phyloP scores from a whole-genome alignment of 2,113 vertebrate species.

The Istiophorus platypterus region DNA sequence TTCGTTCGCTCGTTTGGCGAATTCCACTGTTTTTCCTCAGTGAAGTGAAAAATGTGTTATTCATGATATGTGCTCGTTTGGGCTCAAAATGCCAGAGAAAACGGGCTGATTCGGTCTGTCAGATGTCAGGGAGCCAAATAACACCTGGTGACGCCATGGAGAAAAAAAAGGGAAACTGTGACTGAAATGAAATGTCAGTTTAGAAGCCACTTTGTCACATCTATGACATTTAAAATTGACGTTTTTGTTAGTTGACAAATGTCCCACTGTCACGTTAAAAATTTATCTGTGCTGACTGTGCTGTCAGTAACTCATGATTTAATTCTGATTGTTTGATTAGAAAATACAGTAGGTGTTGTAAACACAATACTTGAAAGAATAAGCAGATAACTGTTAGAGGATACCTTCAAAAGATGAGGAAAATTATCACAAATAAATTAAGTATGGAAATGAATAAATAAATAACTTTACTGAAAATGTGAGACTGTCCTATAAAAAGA shows the following conservation, averaged over 20 bases:
- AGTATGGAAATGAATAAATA: background rate
- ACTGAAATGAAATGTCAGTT: conserved; percentile 57
- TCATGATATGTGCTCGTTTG: conserved; percentile 39
- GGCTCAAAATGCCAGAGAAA: conserved; percentile 55
- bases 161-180: conserved; percentile 31
- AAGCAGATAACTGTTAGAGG: background rate
- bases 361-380: background rate
- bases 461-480: background rate
- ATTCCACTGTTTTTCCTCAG: conserved; percentile 8
- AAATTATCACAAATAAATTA: background rate
- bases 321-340: too few relatives aligned
- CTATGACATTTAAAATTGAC: conserved; percentile 55
- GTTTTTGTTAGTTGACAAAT: conserved; percentile 30
- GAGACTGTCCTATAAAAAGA: background rate
- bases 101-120: conserved; percentile 4
- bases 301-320: too few relatives aligned
- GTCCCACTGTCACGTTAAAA: conserved; percentile 15
- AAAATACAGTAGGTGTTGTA: background rate
- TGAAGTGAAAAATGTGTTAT: conserved; percentile 36
- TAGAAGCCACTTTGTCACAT: conserved; percentile 35
- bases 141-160: conserved; percentile 17
- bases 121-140: conserved; percentile 50
- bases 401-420: background rate
- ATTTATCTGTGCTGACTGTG: background rate
- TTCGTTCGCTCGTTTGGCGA: conserved; percentile 11